Evolutionary conservation across 2,797 vertebrate species (phyloP), one percentile per base, ranked within the genome.

Genomic region (Xenops minutus): DNA sequence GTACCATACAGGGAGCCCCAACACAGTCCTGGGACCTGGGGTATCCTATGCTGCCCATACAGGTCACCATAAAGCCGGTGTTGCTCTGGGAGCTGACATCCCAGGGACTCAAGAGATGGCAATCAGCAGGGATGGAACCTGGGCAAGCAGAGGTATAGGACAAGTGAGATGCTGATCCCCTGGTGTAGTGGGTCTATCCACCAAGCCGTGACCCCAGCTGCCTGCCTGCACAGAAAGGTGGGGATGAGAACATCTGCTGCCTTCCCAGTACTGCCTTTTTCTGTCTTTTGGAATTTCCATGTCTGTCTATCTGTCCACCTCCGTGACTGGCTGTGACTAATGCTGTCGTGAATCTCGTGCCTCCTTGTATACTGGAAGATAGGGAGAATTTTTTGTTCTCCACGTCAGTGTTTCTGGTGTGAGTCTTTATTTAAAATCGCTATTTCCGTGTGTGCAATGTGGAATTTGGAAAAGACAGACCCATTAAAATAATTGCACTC

Each of bases 401-500:
- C 14, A 22, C 44, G 69, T 77, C 74, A 63, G 43, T 6, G 5
- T 89, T 94, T 90, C 67, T 87, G n/a, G 54, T 85, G 80, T 94
- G 41, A 76, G 78, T 78, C 39, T 72, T 89, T 89, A 79, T 86
- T 7, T 1, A 29, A 41, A 73, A 24, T 39, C 30, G 64, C 37
- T 92, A 9, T 88, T 79, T 92, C 34, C 0, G 1, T 82, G 62
- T 77, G 90, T 87, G 77, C 78, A 72, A 20, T 68, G 92, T 95
- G 71, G 62, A 93, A 66, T 86, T 90, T 85, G 63, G 82, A 93
- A 86, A 92, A 64, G 63, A 79, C 24, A 51, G 80, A 77, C 61
- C 11, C 41, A 97, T 97, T 97, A 97, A 97, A 97, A 78, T 69
- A 85, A 85, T 85, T 82, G 80, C 74, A 54, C 68, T 95, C 52